Evolutionary conservation across 2,113 vertebrate genomes (phyloP), one percentile per base, ranked within the genome.

Genomic region (Sebastes fasciatus): DNA sequence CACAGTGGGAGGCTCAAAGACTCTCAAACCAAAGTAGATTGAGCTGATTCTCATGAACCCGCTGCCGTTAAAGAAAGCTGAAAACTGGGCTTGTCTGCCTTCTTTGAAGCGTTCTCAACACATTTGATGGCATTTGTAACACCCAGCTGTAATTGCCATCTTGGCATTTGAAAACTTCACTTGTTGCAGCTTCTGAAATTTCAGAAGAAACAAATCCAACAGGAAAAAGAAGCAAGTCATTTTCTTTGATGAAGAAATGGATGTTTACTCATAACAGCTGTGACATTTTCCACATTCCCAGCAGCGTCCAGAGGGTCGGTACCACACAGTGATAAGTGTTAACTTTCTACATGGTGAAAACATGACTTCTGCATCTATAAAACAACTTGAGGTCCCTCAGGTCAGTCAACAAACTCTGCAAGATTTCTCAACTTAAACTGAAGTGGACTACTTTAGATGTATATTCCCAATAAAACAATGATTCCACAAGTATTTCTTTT

Each of bases 151-250:
- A 8, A 80, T 81, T 74, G 34, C 46, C 46, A 16, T 68, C 8
- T n/a, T 74, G 57, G 71, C 79, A 68, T 52, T 46, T 81, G 34
- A 61, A 81, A 45, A 40, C 57, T 51, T 8, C 1, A 1, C 16
- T n/a, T 62, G 5, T 62, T 74, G 45, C 71, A 61, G 43, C 57
- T 49, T 49, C 21, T 49, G 9, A 34, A 60, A 34, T 34, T 4
- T 11, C 43, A 6, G 48, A 65, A 65, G 42, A 60, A 60, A 60
- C 57, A 23, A 60, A 13, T 60, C 23, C 23, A 16, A 16, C n/a
- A 67, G n/a, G 5, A 14, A 49, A 46, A 19, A 7, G 19, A 63
- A 8, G 43, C 45, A 16, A 49, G 21, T 49, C 4, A 9, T 49
- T 48, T 23, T 26, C n/a, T 49, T 16, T 49, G 45, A 23, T 48